Base-by-base conservation (phyloP, 2,888 invertebrate genomes). In the Balanococcus diminutus region DNA sequence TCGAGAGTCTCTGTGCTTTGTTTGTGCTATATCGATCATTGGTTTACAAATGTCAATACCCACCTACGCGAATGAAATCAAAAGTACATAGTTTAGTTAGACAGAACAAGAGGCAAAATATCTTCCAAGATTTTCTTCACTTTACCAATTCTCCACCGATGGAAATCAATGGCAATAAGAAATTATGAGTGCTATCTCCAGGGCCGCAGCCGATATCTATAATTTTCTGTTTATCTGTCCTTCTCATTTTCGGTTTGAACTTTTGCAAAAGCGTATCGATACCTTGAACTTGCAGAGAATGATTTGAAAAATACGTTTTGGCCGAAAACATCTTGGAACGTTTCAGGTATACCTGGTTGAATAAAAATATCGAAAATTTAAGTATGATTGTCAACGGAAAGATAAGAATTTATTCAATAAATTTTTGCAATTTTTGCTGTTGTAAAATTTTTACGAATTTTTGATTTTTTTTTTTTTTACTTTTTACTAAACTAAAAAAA, bases 201-300 rank as follows among this genome's bases (percentile, higher is more conserved):
- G 88, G 88, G 16, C 89, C 89, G 83, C 88, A 89, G 5, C 89
- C 89, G 1, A 89, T 86, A 85, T 88, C 88, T 86, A 94, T 88
- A 51, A 93, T 89, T n/a, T 90, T 89, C 84, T 92, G 92, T 16
- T 90, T 90, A 0, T 89, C 88, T 83, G 91, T 91, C 93, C 93
- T 93, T 87, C 91, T 90, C 36, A 94, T 90, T 88, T 91, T 90
- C 9, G 90, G 89, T 6, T 92, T 90, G 89, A 93, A 94, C 88
- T 94, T 93, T 42, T 93, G 91, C 81, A 95, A 89, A 14, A 94
- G 92, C 87, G 92, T 92, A 0, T 91, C 89, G 8, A 94, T 93
- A 89, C 94, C 94, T 28, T 92, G 91, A 87, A 92, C 92, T 89
- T 96, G 96, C 86, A 95, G 89, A 82, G 91, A 91, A 89, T 94